Percentiles rank a stretch among this genome's conserved stretches.
phyloP scores from a whole-genome alignment of 2,797 vertebrate genomes.

The Syngnathus rostellatus region DNA sequence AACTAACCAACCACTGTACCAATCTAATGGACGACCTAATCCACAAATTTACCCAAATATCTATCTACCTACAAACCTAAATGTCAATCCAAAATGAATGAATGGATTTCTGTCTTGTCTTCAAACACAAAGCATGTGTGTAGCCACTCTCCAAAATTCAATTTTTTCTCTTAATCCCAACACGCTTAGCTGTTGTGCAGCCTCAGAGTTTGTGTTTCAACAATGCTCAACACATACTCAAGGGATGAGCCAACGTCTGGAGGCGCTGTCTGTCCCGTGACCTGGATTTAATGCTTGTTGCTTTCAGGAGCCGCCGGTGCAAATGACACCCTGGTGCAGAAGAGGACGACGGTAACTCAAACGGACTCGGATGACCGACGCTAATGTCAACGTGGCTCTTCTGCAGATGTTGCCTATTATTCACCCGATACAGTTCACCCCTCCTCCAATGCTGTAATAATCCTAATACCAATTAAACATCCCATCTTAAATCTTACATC shows the following conservation, averaged over 20 bases:
- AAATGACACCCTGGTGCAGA: background rate
- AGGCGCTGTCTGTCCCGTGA: constrained; percentile 33
- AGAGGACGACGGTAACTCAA: background rate
- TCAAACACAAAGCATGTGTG: background rate
- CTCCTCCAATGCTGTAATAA: too few relatives aligned
- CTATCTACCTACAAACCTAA: too few relatives aligned
- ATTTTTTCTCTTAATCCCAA: background rate
- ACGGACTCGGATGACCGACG: background rate
- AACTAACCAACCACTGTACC: too few relatives aligned
- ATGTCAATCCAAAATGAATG: too few relatives aligned
- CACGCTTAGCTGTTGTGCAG: background rate
- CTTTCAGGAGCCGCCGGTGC: constrained; percentile 19
- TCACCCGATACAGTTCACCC: background rate
- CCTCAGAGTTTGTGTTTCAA: background rate
- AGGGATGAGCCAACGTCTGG: constrained; percentile 17
- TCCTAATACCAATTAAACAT: too few relatives aligned
- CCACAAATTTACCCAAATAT: too few relatives aligned
- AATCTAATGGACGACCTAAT: too few relatives aligned
- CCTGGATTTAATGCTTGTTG: constrained; percentile 32
- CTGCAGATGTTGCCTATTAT: background rate
- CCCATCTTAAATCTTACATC: too few relatives aligned
- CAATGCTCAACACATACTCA: background rate
- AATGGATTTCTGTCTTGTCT: background rate
- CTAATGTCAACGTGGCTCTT: background rate
- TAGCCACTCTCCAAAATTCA: background rate